These are phyloP conservation scores for Urocitellus parryii DNA, from an alignment of 2,113 vertebrate species.

Conservation along the genomic window DNA sequence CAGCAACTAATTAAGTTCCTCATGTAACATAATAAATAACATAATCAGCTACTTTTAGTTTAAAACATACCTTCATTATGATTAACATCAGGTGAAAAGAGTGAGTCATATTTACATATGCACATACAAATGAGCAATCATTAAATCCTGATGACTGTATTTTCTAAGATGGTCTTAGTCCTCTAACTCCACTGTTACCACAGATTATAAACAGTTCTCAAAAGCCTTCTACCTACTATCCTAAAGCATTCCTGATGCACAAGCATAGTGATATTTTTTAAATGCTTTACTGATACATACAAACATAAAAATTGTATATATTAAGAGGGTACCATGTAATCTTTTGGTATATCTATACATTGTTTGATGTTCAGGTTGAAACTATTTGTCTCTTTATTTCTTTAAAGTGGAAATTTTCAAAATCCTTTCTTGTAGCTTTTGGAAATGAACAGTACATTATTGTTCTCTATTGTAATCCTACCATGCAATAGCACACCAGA, in stretches of 20 bases:
- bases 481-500: neutral
- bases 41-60: slow-evolving; percentile 52
- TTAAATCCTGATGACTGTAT: neutral
- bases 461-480: neutral
- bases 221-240: neutral
- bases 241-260: neutral
- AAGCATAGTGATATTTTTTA: neutral
- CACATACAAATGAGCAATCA: slow-evolving; percentile 39
- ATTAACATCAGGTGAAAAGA: slow-evolving; percentile 45
- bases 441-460: neutral
- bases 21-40: slow-evolving; percentile 37
- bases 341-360: neutral
- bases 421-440: neutral
- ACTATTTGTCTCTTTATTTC: neutral
- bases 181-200: neutral
- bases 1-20: slow-evolving; percentile 38
- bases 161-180: slow-evolving; percentile 4
- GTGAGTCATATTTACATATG: slow-evolving; percentile 46
- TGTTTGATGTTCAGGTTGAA: neutral
- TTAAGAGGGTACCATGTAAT: neutral
- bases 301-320: neutral
- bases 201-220: neutral
- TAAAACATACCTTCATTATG: slow-evolving; percentile 37
- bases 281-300: neutral
- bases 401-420: neutral